phyloP scores from a whole-genome alignment of 2,797 vertebrate species.

The Aldrovandia affinis region DNA sequence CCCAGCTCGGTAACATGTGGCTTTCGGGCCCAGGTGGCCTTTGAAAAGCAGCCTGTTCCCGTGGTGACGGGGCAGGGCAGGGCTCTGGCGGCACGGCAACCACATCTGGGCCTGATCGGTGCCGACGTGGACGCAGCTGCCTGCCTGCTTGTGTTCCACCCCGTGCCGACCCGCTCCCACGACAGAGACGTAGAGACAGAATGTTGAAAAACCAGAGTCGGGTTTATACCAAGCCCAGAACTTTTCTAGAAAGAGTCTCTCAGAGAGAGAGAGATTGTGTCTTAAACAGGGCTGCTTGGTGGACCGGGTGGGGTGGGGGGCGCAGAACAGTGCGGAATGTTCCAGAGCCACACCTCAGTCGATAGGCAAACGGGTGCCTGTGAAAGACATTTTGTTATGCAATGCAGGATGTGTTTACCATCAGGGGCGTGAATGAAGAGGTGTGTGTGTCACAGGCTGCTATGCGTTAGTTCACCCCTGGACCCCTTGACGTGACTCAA shows the following conservation, averaged over 20 bases:
- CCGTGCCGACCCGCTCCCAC: background rate
- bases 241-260: background rate
- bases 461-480: background rate
- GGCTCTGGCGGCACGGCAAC: background rate
- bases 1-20: constrained; percentile 2
- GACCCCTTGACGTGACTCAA: background rate
- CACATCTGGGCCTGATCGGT: constrained; percentile 15
- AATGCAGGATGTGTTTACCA: constrained; percentile 17
- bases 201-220: background rate
- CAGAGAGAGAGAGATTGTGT: background rate
- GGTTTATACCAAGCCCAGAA: background rate
- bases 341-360: background rate
- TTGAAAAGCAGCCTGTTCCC: background rate
- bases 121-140: constrained; percentile 5
- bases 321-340: background rate
- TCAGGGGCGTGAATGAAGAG: background rate
- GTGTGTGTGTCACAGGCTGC: background rate
- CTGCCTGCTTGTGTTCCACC: background rate
- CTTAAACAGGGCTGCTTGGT: background rate
- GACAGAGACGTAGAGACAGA: background rate
- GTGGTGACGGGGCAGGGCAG: background rate
- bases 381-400: constrained; percentile 25
- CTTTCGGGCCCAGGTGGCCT: constrained; percentile 10
- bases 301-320: background rate
- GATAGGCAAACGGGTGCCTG: background rate